Conservation (phyloP, 2,113 vertebrate genomes). For the Hypomesus transpacificus region DNA sequence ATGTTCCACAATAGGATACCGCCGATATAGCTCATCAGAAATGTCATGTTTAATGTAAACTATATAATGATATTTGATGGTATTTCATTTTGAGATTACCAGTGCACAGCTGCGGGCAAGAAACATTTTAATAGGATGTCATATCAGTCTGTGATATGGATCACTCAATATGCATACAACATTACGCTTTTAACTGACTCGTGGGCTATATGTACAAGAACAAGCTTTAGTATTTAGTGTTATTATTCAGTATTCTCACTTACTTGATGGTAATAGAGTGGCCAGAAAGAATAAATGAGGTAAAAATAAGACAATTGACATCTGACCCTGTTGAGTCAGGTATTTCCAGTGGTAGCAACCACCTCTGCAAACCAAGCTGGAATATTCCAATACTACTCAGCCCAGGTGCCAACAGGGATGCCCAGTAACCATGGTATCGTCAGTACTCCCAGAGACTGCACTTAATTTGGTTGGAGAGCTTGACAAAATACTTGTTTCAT, state of each 20-base stretch:
- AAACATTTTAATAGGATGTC: constrained; percentile 11
- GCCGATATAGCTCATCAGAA: constrained; percentile 6
- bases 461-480: not conserved
- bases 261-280: not conserved
- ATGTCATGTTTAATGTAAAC: constrained; percentile 19
- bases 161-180: constrained; percentile 7
- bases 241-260: not conserved
- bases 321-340: constrained; percentile 1
- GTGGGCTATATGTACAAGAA: too few relatives aligned
- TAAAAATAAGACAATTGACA: not conserved
- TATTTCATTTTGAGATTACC: not conserved
- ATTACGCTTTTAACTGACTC: not conserved
- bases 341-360: not conserved
- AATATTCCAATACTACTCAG: too few relatives aligned
- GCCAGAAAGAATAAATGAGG: not conserved
- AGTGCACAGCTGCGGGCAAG: constrained; percentile 9
- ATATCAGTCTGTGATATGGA: not conserved
- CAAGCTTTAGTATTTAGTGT: too few relatives aligned
- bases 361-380: not conserved
- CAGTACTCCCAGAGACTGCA: not conserved
- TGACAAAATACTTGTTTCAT: too few relatives aligned
- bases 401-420: too few relatives aligned
- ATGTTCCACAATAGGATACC: not conserved
- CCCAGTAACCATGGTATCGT: constrained; percentile 12
- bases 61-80: not conserved